phyloP scores from a whole-genome alignment of 2,113 vertebrate species.

The Todiramphus saurophagus region DNA sequence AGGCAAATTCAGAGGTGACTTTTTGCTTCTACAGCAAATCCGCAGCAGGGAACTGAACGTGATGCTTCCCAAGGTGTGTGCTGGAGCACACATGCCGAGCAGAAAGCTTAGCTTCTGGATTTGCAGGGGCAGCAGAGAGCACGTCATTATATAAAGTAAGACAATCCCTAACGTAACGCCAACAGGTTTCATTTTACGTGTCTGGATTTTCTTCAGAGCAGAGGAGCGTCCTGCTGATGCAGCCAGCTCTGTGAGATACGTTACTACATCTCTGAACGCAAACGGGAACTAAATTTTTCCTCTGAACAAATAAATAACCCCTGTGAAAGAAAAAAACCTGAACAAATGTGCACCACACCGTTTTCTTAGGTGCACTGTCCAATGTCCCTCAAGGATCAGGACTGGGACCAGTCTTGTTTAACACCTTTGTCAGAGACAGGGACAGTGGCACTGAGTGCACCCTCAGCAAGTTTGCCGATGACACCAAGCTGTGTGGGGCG shows the following conservation, averaged over 20 bases:
- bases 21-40: background rate
- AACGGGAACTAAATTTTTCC: background rate
- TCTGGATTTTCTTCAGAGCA: background rate
- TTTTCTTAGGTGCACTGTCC: background rate
- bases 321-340: background rate
- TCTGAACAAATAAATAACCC: background rate
- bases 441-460: no score
- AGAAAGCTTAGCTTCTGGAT: background rate
- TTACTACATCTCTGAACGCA: background rate
- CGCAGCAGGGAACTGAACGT: background rate
- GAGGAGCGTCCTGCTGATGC: background rate
- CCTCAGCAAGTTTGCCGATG: no score
- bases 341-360: background rate
- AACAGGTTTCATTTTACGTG: background rate
- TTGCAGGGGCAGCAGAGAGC: background rate
- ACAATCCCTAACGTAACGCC: background rate
- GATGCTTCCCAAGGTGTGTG: background rate
- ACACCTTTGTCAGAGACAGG: no score
- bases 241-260: background rate
- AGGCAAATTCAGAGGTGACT: background rate
- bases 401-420: no score
- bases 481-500: no score
- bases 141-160: background rate
- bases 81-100: background rate
- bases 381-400: background rate